Evolutionary conservation across 1,140 invertebrate genomes (phyloP).

Genomic region (Pemphigus obesinymphae): DNA sequence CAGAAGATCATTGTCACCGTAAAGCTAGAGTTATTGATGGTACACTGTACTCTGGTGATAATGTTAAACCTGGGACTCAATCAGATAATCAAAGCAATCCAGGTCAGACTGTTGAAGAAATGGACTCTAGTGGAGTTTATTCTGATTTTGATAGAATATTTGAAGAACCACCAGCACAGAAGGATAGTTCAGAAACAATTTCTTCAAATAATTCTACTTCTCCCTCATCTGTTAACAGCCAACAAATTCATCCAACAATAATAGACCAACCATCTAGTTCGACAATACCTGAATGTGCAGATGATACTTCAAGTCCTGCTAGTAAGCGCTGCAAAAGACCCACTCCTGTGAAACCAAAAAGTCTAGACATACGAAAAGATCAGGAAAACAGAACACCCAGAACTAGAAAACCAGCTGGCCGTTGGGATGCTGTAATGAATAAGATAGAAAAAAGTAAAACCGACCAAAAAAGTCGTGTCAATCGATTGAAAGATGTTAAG

Average conservation of each 20-base stretch:
- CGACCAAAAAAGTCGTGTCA: slow-evolving; percentile 62
- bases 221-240: slow-evolving; percentile 41
- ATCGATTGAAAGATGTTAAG: slow-evolving; percentile 70
- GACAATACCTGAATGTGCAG: not conserved
- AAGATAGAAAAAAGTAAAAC: slow-evolving; percentile 70
- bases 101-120: slow-evolving; percentile 57
- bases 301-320: slow-evolving; percentile 40
- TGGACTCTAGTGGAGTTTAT: slow-evolving; percentile 81
- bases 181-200: slow-evolving; percentile 44
- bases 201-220: slow-evolving; percentile 44
- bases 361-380: slow-evolving; percentile 60
- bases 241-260: not conserved
- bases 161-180: slow-evolving; percentile 43
- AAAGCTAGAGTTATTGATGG: slow-evolving; percentile 76
- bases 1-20: slow-evolving; percentile 69
- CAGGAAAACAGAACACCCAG: slow-evolving; percentile 50
- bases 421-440: slow-evolving; percentile 74
- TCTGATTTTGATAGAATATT: slow-evolving; percentile 70
- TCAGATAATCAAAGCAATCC: slow-evolving; percentile 62
- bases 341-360: slow-evolving; percentile 68
- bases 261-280: not conserved
- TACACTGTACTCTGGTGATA: slow-evolving; percentile 64
- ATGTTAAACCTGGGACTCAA: slow-evolving; percentile 66
- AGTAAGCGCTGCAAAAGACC: slow-evolving; percentile 47
- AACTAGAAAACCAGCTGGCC: slow-evolving; percentile 45